These are phyloP conservation scores for Calephelis perditalis DNA, from an alignment of 2,888 invertebrate species.

Conservation along the genomic window DNA sequence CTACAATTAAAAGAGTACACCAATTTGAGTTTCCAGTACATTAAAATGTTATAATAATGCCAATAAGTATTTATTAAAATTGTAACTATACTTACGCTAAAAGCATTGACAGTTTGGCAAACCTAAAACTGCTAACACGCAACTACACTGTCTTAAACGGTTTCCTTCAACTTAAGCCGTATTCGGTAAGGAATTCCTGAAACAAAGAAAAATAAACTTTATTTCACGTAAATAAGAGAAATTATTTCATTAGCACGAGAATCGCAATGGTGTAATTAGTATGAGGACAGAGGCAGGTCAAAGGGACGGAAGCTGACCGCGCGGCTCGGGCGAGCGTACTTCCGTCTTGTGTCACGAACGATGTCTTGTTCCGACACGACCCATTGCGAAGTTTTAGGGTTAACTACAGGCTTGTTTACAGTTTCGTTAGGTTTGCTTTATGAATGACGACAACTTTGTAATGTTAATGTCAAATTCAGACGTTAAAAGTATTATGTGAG, in stretches of 20 bases:
- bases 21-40: too few species aligned
- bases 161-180: slow-evolving; percentile 51
- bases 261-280: slow-evolving; percentile 50
- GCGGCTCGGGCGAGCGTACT: slow-evolving; percentile 48
- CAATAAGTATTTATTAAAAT: not conserved
- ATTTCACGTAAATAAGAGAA: slow-evolving; percentile 30
- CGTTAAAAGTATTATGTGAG: too few species aligned
- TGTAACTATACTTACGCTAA: not conserved
- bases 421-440: slow-evolving; percentile 15
- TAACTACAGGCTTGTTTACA: slow-evolving; percentile 22
- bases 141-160: slow-evolving; percentile 55
- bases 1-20: too few species aligned
- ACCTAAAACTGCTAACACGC: slow-evolving; percentile 39
- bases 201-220: slow-evolving; percentile 39
- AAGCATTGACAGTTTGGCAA: slow-evolving; percentile 3
- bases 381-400: slow-evolving; percentile 40
- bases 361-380: slow-evolving; percentile 54
- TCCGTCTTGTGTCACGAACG: slow-evolving; percentile 51
- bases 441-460: slow-evolving; percentile 8
- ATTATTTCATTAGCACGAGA: slow-evolving; percentile 22
- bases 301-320: slow-evolving; percentile 71
- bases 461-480: not conserved
- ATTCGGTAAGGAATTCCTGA: slow-evolving; percentile 36
- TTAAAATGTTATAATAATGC: too few species aligned
- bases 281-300: slow-evolving; percentile 54